phyloP scores from a whole-genome alignment of 2,888 invertebrate genomes.

The Aethes cnicana region DNA sequence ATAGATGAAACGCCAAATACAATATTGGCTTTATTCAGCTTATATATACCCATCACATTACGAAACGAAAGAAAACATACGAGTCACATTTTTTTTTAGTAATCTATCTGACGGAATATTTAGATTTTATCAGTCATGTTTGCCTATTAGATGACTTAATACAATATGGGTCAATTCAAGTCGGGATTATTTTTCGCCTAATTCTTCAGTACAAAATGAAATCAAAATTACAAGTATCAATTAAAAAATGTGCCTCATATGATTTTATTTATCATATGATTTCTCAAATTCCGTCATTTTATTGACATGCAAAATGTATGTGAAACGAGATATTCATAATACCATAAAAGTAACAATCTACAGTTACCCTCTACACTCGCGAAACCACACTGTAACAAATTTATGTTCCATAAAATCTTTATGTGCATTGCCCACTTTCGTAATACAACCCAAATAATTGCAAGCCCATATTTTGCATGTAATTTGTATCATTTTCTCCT shows the following conservation, averaged over 20 bases:
- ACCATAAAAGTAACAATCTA: conserved; percentile 18
- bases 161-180: no score
- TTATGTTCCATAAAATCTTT: conserved; percentile 18
- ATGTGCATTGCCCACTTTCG: conserved; percentile 1
- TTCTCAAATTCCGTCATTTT: conserved; percentile 14
- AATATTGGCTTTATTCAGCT: no score
- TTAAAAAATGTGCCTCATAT: not conserved
- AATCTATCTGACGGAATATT: no score
- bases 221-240: no score
- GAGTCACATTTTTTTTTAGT: no score
- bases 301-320: conserved; percentile 16
- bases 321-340: conserved; percentile 17
- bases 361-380: conserved; percentile 5
- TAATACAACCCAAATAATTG: conserved; percentile 7
- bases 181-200: no score
- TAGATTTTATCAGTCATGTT: no score
- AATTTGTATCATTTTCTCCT: not conserved
- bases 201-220: no score
- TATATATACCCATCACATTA: no score
- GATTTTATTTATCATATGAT: conserved; percentile 5
- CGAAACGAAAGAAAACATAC: no score
- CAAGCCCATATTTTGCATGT: not conserved
- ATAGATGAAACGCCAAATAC: no score
- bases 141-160: no score
- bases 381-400: conserved; percentile 16